Base-by-base conservation (phyloP, 2,113 vertebrate species). In the Hiodon tergisus region DNA sequence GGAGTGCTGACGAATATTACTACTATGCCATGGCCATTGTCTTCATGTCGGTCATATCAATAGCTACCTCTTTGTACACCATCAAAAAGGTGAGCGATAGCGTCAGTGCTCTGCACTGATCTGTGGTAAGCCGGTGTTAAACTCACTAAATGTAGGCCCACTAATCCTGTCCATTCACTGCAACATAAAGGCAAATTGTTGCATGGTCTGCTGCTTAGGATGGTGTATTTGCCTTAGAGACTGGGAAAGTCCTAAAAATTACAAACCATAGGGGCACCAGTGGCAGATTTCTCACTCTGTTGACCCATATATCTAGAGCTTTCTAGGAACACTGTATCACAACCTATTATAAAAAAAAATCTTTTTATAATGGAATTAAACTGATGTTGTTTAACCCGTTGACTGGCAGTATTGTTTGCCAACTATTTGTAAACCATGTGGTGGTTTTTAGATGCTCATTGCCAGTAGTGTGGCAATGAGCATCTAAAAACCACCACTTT, bases 1-100 rank as follows among this genome's bases (percentile, higher is more conserved):
- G 97, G 97, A 90, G 89, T 88, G 90, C 90, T 78, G 95, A 99
- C 86, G 94, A 95, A 78, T 99, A 98, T 90, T 96, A 96, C 87
- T 99, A 97, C 90, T 99, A 99, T 87, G 96, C 95, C 86, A 82
- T 88, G 82, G 92, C 96, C 86, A 99, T 99, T 86, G 89, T 99
- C 83, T 79, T 98, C 82, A 99, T 99, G 97, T 99, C 97, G 65
- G 68, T 98, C 86, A 92, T 98, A 82, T 99, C 97, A 80, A 91
- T 98, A 88, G 88, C 95, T 87, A 98, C 95, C 91, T 98, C 96
- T 80, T 91, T 99, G 70, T 98, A 96, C 91, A 95, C 95, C 88
- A 94, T 98, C 85, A 96, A 93, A 90, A 98, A 98, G 95, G 97
- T 98, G 78, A 91, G 90, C 74, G 17, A 0, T 6, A 17, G 3